Percentiles rank a stretch among this genome's conserved stretches.
Conservation (phyloP, 1,140 invertebrate species). For the Matsumurasca onukii region DNA sequence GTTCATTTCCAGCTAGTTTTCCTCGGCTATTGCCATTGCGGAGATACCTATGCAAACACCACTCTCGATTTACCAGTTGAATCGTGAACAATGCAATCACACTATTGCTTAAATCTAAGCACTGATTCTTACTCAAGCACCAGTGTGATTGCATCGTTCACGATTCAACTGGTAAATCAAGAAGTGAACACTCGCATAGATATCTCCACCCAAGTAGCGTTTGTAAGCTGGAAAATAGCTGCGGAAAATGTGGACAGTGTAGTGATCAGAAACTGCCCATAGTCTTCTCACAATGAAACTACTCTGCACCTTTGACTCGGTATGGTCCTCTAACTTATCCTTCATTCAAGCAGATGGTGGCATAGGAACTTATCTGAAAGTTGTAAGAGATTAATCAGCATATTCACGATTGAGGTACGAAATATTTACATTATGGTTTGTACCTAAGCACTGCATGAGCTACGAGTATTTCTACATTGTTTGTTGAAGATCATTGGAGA, state of each 20-base stretch:
- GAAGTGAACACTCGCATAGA: neutral
- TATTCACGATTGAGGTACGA: neutral
- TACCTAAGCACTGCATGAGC: neutral
- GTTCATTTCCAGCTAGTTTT: neutral
- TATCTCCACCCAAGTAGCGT: neutral
- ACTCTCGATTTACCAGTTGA: too few species aligned
- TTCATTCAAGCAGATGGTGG: neutral
- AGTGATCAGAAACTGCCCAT: neutral
- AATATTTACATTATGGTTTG: neutral
- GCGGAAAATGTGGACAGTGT: neutral
- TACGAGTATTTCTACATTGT: neutral
- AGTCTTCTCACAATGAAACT: too few species aligned
- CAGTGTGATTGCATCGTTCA: too few species aligned
- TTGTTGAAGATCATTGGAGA: neutral
- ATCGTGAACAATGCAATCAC: too few species aligned
- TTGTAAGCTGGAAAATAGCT: neutral
- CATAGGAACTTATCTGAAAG: neutral
- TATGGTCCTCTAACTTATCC: neutral
- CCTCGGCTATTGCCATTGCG: neutral
- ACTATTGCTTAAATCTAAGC: too few species aligned
- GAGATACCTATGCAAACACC: neutral
- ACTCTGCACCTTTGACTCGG: neutral
- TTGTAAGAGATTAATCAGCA: neutral
- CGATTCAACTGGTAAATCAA: too few species aligned
- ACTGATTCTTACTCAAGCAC: too few species aligned